A percentile compares a stretch with the other conserved stretches of the same genome.
phyloP scores from a whole-genome alignment of 1,140 invertebrate genomes.

The Megathymus violae region DNA sequence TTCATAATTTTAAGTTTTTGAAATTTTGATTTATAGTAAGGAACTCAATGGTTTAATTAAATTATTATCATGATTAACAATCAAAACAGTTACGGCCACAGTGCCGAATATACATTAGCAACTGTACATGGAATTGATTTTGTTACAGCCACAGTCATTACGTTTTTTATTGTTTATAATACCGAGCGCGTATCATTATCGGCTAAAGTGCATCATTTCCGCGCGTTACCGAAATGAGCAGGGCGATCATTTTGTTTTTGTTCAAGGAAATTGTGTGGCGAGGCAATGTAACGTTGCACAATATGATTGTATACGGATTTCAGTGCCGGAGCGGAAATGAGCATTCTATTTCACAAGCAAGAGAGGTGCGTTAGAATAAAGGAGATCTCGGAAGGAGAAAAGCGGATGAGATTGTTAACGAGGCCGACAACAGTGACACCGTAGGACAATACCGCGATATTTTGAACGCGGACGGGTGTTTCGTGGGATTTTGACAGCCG shows the following conservation, averaged over 20 bases:
- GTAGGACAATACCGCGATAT: constrained; percentile 75
- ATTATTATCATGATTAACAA: neutral
- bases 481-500: constrained; percentile 78
- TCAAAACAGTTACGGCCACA: constrained; percentile 7
- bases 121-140: constrained; percentile 78
- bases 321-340: constrained; percentile 45
- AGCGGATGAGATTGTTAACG: constrained; percentile 67
- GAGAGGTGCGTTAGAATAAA: constrained; percentile 46
- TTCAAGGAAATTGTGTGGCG: constrained; percentile 55
- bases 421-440: constrained; percentile 72
- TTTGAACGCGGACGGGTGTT: constrained; percentile 66
- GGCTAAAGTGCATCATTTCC: constrained; percentile 58
- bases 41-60: neutral
- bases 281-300: constrained; percentile 51
- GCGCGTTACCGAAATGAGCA: constrained; percentile 68
- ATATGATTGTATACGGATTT: constrained; percentile 38
- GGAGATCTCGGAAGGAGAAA: constrained; percentile 45
- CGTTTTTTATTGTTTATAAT: constrained; percentile 73
- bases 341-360: constrained; percentile 53
- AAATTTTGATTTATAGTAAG: constrained; percentile 22
- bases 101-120: constrained; percentile 53
- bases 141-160: constrained; percentile 71
- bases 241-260: constrained; percentile 59
- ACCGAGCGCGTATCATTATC: constrained; percentile 59
- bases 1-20: too few species aligned